phyloP scores from a whole-genome alignment of 2,113 vertebrate genomes.

The Chlorodrepanis virens region DNA sequence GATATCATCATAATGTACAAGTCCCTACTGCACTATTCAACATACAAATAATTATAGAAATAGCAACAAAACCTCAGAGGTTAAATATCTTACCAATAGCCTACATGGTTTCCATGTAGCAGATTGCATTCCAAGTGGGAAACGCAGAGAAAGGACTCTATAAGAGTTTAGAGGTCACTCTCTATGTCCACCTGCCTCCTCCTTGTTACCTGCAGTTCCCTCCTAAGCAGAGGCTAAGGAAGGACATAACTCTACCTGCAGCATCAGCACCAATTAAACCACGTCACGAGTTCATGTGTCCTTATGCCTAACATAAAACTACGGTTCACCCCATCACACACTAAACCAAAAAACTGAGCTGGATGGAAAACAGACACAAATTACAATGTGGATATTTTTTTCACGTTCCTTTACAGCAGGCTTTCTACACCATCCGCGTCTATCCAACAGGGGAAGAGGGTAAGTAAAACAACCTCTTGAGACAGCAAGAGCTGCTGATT shows the following conservation, averaged over 20 bases:
- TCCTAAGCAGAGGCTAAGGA: neutral
- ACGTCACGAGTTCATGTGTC: fast-evolving
- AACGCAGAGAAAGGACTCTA: neutral
- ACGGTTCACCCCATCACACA: fast-evolving
- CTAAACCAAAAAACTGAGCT: neutral
- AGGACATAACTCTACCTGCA: neutral
- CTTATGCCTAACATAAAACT: neutral
- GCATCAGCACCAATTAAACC: neutral
- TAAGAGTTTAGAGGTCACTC: neutral
- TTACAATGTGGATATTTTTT: neutral
- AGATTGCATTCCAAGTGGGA: neutral
- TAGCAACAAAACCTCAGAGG: neutral
- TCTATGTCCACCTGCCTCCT: neutral
- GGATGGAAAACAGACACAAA: neutral
- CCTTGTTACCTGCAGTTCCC: neutral
- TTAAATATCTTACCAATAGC: neutral
- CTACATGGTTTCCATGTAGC: neutral
- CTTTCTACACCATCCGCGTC: neutral
- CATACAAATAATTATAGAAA: neutral
- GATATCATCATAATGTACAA: neutral
- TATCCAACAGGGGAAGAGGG: neutral
- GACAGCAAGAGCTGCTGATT: neutral
- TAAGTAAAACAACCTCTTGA: neutral
- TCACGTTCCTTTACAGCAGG: neutral
- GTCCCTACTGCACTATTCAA: neutral